Evolutionary conservation across 1,140 invertebrate species (phyloP).

Genomic region (Ceratitis capitata): DNA sequence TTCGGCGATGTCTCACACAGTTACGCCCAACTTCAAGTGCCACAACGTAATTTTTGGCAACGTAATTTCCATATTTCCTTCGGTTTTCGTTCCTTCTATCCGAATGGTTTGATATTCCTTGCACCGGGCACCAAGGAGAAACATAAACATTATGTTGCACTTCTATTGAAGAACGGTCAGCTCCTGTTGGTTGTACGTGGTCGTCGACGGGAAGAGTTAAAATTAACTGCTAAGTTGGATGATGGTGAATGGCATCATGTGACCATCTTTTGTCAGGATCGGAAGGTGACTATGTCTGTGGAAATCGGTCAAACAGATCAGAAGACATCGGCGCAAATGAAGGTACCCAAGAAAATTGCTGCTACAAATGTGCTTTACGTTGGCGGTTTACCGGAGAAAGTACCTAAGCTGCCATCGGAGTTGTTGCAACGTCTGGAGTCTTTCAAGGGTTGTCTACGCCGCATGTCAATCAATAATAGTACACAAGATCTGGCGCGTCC

Average conservation of each 20-base stretch:
- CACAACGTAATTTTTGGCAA: slow-evolving; percentile 73
- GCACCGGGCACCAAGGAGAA: slow-evolving; percentile 75
- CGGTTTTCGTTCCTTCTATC: slow-evolving; percentile 86
- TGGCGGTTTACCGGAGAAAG: slow-evolving; percentile 77
- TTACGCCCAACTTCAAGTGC: slow-evolving; percentile 76
- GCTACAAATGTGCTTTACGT: slow-evolving; percentile 79
- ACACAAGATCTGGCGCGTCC: slow-evolving; percentile 79
- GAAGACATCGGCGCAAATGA: slow-evolving; percentile 67
- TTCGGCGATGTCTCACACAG: slow-evolving; percentile 85
- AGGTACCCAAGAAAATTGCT: slow-evolving; percentile 75
- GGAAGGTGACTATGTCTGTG: slow-evolving; percentile 75
- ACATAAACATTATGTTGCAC: slow-evolving; percentile 76
- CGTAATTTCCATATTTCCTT: slow-evolving; percentile 81
- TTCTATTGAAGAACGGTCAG: slow-evolving; percentile 77
- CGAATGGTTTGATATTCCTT: slow-evolving; percentile 82
- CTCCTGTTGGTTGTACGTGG: slow-evolving; percentile 76
- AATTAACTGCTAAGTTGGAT: slow-evolving; percentile 73
- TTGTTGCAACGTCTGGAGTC: slow-evolving; percentile 75
- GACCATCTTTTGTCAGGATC: slow-evolving; percentile 70
- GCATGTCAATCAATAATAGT: slow-evolving; percentile 78
- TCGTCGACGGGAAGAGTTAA: slow-evolving; percentile 72
- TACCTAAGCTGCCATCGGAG: slow-evolving; percentile 62
- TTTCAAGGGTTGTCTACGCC: slow-evolving; percentile 84
- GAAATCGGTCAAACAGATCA: slow-evolving; percentile 74
- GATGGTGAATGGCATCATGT: slow-evolving; percentile 89